phyloP scores from a whole-genome alignment of 2,888 invertebrate species.

The Caenorhabditis virilis region DNA sequence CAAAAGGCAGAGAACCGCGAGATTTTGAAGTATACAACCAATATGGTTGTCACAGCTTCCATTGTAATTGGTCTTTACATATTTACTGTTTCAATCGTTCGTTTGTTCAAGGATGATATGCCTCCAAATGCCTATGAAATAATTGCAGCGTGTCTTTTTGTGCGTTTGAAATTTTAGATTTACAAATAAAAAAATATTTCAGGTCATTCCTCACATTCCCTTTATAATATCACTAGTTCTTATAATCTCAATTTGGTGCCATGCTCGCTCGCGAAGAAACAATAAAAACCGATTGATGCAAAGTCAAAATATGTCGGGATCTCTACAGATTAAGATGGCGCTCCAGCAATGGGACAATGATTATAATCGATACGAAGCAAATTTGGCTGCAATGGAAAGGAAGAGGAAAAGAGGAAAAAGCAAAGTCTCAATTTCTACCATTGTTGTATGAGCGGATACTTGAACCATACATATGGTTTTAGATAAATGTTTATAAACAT shows the following conservation, averaged over 20 bases:
- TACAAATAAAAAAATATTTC: slow-evolving; percentile 2
- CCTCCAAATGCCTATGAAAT: slow-evolving; percentile 28
- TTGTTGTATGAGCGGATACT: too few species aligned
- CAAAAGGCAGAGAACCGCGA: slow-evolving; percentile 26
- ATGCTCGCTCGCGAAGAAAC: slow-evolving; percentile 4
- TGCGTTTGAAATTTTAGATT: slow-evolving; percentile 7
- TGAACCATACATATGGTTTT: too few species aligned
- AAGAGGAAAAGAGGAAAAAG: too few species aligned
- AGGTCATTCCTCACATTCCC: slow-evolving; percentile 35
- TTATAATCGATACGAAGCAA: not conserved
- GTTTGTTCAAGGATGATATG: slow-evolving; percentile 11
- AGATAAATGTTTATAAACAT: too few species aligned
- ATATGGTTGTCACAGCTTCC: slow-evolving; percentile 10
- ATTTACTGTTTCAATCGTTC: slow-evolving; percentile 19
- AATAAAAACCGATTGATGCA: slow-evolving; percentile 6
- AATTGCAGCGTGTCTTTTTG: slow-evolving; percentile 26
- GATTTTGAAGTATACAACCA: slow-evolving; percentile 15
- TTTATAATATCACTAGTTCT: slow-evolving; percentile 24
- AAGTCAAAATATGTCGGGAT: slow-evolving; percentile 19
- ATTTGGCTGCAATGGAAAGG: not conserved
- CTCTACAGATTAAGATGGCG: slow-evolving; percentile 4
- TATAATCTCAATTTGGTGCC: slow-evolving; percentile 6
- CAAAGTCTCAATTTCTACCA: too few species aligned
- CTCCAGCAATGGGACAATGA: not conserved
- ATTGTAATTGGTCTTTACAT: slow-evolving; percentile 26